Conservation (phyloP, 2,113 vertebrate species). For the Cryptoleucopteryx plumbea region DNA sequence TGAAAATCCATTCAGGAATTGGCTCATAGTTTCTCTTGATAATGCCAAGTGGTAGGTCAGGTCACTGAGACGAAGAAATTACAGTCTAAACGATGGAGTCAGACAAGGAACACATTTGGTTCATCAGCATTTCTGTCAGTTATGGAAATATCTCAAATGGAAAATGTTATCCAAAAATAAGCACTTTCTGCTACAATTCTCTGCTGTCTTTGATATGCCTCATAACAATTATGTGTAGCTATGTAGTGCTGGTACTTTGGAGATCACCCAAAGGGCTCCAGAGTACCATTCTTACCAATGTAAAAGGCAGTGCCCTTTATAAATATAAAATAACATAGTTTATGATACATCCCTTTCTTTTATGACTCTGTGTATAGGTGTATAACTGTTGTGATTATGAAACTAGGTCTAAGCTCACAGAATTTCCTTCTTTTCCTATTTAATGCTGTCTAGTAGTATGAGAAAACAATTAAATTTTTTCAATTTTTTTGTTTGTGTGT, state of each 20-base stretch:
- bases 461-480: not conserved
- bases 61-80: not conserved
- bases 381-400: not conserved
- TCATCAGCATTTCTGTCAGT: not conserved
- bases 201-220: not conserved
- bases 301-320: not conserved
- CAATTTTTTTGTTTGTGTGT: not conserved
- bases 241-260: not conserved
- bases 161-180: not conserved
- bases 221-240: not conserved
- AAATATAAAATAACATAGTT: not conserved
- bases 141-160: not conserved
- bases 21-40: not conserved
- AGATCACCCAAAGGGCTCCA: not conserved
- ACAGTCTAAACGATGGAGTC: not conserved
- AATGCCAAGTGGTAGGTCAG: not conserved
- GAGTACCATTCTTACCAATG: not conserved
- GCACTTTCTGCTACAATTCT: not conserved
- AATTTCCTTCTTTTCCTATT: not conserved
- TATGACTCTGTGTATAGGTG: not conserved
- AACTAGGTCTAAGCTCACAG: not conserved
- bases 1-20: conserved; percentile 12
- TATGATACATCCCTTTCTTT: not conserved
- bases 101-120: not conserved
- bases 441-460: not conserved